Conservation (phyloP, 2,113 vertebrate species). For the Callithrix jacchus region DNA sequence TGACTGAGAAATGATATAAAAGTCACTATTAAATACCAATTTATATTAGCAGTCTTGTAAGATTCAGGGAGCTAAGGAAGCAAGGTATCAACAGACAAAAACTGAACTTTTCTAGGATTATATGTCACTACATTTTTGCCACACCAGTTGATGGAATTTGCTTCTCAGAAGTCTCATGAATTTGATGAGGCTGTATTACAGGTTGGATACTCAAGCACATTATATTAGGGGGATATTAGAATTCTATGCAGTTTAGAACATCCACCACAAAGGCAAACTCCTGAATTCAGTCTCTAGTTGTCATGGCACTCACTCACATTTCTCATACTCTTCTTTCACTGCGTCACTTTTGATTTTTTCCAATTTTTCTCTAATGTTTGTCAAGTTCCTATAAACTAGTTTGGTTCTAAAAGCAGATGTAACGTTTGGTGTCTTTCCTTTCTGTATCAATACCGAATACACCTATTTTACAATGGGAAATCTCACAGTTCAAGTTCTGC, state of each 20-base stretch:
- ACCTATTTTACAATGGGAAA: not conserved
- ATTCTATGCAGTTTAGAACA: conserved; percentile 19
- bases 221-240: not conserved
- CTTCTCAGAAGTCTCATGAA: conserved; percentile 5
- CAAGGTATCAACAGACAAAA: not conserved
- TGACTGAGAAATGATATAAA: not conserved
- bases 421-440: not conserved
- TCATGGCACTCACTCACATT: conserved; percentile 55
- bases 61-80: not conserved
- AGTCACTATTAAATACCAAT: not conserved
- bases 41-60: not conserved
- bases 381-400: not conserved
- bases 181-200: conserved; percentile 57
- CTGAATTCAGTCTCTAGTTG: conserved; percentile 63
- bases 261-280: conserved; percentile 12
- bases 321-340: conserved; percentile 64
- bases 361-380: not conserved
- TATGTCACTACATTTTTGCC: not conserved
- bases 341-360: not conserved
- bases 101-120: not conserved
- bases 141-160: not conserved
- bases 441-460: not conserved
- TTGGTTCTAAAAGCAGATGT: not conserved
- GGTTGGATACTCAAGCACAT: conserved; percentile 49
- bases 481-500: not conserved